Conservation (phyloP, 2,113 vertebrate species). For the Lampris megalopsis region DNA sequence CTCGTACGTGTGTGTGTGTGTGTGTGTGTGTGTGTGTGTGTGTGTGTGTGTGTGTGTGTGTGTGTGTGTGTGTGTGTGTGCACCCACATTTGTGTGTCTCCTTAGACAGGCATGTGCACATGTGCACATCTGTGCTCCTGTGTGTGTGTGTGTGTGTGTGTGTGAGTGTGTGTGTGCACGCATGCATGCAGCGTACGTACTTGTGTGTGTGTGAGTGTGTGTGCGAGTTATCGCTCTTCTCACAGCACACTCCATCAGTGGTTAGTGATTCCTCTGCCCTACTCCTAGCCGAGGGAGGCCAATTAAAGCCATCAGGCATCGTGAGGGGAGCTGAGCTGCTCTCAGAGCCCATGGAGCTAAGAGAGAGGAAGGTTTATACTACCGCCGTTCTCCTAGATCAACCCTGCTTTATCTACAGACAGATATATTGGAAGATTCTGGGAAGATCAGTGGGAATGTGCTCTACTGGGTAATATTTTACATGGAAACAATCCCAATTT, state of each 20-base stretch:
- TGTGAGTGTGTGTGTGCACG: background rate
- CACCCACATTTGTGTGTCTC: background rate
- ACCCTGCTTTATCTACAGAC: conserved; percentile 36
- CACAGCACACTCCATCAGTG: conserved; percentile 51
- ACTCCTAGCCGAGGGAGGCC: conserved; percentile 59
- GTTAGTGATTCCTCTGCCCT: conserved; percentile 43
- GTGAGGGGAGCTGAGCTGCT: conserved; percentile 43
- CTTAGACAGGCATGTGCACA: background rate
- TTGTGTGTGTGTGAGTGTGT: background rate
- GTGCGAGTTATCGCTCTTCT: conserved; percentile 25
- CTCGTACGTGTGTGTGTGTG: conserved; percentile 9
- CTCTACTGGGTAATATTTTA: background rate
- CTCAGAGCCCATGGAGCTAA: conserved; percentile 46
- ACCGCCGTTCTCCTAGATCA: conserved; percentile 39
- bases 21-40: conserved; percentile 5
- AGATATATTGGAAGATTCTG: conserved; percentile 5
- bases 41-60: conserved; percentile 8
- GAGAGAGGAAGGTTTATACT: conserved; percentile 48
- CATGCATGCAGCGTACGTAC: background rate
- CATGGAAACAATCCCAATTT: too few relatives aligned
- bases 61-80: conserved; percentile 10
- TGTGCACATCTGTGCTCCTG: conserved; percentile 17
- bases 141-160: background rate
- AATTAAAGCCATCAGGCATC: conserved; percentile 68
- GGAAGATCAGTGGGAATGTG: conserved; percentile 11